A percentile compares a stretch with the other conserved stretches of the same genome.
Evolutionary conservation across 2,888 invertebrate genomes (phyloP).

Genomic region (Eupithecia subumbrata): DNA sequence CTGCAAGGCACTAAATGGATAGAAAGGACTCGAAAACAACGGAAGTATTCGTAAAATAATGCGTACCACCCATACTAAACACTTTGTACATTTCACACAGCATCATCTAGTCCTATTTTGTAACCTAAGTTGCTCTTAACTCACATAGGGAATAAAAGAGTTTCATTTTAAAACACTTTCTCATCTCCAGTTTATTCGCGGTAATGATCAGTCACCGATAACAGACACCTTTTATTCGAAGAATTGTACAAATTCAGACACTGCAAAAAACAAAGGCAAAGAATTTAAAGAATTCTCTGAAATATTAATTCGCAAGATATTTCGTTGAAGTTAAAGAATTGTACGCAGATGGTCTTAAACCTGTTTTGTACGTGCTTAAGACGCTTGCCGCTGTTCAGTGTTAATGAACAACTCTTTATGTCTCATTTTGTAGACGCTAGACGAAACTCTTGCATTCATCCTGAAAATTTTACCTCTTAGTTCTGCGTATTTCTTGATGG

Average conservation of each 20-base stretch:
- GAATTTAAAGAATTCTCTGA: slow-evolving; percentile 21
- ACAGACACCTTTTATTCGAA: slow-evolving; percentile 6
- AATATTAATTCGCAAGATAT: slow-evolving; percentile 34
- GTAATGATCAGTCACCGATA: slow-evolving; percentile 19
- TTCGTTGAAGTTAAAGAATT: slow-evolving; percentile 33
- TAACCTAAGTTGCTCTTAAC: neutral
- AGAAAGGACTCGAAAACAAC: no score
- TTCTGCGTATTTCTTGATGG: neutral
- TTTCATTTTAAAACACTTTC: slow-evolving; percentile 1
- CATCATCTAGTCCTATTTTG: neutral
- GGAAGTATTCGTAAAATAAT: no score
- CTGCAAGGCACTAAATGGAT: no score
- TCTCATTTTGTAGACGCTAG: slow-evolving; percentile 42
- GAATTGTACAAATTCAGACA: slow-evolving; percentile 21
- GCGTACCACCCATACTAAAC: no score
- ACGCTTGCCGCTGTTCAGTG: slow-evolving; percentile 58
- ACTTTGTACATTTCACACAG: neutral
- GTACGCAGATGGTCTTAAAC: slow-evolving; percentile 57
- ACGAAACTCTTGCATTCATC: slow-evolving; percentile 29
- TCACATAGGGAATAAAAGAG: neutral
- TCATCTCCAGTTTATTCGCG: slow-evolving; percentile 1
- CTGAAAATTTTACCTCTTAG: slow-evolving; percentile 14
- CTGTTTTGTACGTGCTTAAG: slow-evolving; percentile 74
- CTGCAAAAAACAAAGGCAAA: slow-evolving; percentile 33
- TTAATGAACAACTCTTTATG: slow-evolving; percentile 68